Base-by-base conservation (phyloP, 2,797 vertebrate genomes). In the Sylvia borin region DNA sequence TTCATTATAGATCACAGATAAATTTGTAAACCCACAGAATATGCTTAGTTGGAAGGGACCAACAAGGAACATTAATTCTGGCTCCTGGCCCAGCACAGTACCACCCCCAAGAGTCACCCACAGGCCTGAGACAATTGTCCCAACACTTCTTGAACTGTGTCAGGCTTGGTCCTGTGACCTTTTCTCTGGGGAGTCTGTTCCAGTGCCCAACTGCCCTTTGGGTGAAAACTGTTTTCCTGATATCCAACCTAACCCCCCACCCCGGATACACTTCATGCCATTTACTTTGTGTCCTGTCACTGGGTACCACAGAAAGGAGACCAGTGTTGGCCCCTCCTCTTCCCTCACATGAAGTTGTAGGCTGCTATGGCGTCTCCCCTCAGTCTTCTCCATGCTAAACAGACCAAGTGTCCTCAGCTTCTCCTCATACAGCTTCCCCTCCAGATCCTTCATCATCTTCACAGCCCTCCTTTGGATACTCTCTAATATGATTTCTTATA, bases 121-220 rank as follows among this genome's bases (percentile, higher is more conserved):
- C 1, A 2, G 3, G 2, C 26, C 42, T 40, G 25, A 40, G 48
- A 31, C 10, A 18, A 38, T 47, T 54, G 8, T 40, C 7, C 48
- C 42, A 77, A 77, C 11, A 5, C 12, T 53, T 54, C 40, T 26
- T 54, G 48, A 48, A 40, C 16, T 40, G 10, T 25, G 13, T 34
- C 19, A 34, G 25, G 5, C 16, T 77, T 26, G 11, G 9, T 47
- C 11, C 25, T 47, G 34, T 62, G 34, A 34, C 3, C 4, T 31
- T 26, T 48, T 29, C 25, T 16, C 14, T 54, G 31, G 2, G 5
- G 16, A 62, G 7, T 10, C 34, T 42, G 34, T 55, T 70, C 38
- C 13, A 48, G 7, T 26, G 31, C 21, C 25, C 31, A 70, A 1
- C 2, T 2, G 26, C 1, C 2, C 20, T 60, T 10, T 53, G 15